Percentiles rank a stretch among this genome's conserved stretches.
These are phyloP conservation scores for Larimichthys crocea DNA, from an alignment of 2,113 vertebrate species.

Conservation along the genomic window DNA sequence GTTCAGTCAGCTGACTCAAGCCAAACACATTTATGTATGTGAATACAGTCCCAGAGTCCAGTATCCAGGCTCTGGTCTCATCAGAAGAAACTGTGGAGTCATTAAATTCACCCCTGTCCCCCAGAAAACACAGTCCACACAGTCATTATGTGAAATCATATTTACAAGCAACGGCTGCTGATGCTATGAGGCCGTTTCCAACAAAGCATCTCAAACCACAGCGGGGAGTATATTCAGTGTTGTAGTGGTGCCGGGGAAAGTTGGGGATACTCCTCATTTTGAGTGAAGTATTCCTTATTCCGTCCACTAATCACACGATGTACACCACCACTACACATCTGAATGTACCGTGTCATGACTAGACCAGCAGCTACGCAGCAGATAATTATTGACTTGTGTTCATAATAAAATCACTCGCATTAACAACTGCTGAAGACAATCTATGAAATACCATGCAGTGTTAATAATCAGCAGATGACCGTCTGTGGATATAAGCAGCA, in stretches of 20 bases:
- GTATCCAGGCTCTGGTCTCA: neutral
- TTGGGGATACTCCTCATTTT: no score
- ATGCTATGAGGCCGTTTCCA: neutral
- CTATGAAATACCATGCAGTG: neutral
- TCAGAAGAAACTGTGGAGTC: neutral
- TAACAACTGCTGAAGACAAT: neutral
- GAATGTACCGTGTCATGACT: neutral
- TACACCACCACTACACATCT: no score
- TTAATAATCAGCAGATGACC: neutral
- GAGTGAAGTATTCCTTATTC: no score
- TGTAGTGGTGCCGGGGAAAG: no score
- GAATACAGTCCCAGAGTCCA: neutral
- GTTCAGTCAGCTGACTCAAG: constrained; percentile 16
- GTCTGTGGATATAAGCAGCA: neutral
- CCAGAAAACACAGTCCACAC: neutral
- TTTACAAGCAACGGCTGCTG: neutral
- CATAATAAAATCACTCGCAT: neutral
- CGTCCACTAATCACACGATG: no score
- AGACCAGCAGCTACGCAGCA: neutral
- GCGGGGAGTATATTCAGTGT: neutral
- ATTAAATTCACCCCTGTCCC: no score
- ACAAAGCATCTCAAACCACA: neutral
- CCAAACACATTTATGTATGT: constrained; percentile 1
- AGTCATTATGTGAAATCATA: neutral
- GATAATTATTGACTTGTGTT: no score